phyloP scores from a whole-genome alignment of 1,140 invertebrate genomes.

The Calephelis nemesis region DNA sequence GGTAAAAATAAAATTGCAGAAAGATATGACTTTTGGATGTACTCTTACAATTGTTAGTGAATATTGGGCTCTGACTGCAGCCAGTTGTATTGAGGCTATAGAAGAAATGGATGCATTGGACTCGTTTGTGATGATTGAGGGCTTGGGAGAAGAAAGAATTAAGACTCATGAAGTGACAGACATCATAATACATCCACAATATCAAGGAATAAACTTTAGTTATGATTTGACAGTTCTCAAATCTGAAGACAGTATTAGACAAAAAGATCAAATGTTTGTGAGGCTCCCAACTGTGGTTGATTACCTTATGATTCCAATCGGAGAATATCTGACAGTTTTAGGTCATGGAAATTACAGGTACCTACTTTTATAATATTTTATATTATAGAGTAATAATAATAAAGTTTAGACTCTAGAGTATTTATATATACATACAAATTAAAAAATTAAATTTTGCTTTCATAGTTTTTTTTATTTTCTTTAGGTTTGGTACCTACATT shows the following conservation, averaged over 20 bases:
- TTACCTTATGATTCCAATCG: constrained; percentile 44
- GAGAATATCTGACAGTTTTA: constrained; percentile 46
- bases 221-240: constrained; percentile 52
- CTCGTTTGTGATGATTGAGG: constrained; percentile 52
- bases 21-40: constrained; percentile 51
- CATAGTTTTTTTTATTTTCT: too few relatives aligned
- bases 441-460: too few relatives aligned
- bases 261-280: constrained; percentile 11
- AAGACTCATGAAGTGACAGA: constrained; percentile 41
- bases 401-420: too few relatives aligned
- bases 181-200: constrained; percentile 53
- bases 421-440: too few relatives aligned
- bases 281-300: constrained; percentile 43
- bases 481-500: too few relatives aligned
- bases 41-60: constrained; percentile 48
- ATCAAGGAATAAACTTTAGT: constrained; percentile 41
- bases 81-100: constrained; percentile 60
- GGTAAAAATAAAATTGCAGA: constrained; percentile 46
- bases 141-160: constrained; percentile 31
- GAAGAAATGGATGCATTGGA: constrained; percentile 56
- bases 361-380: too few relatives aligned
- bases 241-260: constrained; percentile 35
- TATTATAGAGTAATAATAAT: too few relatives aligned
- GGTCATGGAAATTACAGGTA: constrained; percentile 58
- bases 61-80: constrained; percentile 59